phyloP scores from a whole-genome alignment of 2,888 invertebrate species.

The Drosophila cyrtoloma region DNA sequence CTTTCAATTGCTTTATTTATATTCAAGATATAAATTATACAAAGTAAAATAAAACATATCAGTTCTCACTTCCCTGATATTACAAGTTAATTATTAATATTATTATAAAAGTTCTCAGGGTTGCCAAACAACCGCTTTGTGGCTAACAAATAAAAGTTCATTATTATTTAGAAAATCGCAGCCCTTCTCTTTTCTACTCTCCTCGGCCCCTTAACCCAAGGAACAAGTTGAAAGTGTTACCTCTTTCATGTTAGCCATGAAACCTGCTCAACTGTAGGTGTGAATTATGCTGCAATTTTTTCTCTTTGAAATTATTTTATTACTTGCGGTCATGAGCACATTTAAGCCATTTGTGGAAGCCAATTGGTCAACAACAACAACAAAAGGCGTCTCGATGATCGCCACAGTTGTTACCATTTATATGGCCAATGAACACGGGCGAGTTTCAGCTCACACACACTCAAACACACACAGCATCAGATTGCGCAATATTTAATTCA shows the following conservation, averaged over 20 bases:
- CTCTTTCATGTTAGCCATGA: slow-evolving; percentile 15
- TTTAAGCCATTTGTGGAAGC: slow-evolving; percentile 77
- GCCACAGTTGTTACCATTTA: slow-evolving; percentile 76
- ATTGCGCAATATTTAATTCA: slow-evolving; percentile 80
- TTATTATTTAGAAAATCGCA: neutral
- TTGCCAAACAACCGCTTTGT: neutral
- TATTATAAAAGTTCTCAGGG: neutral
- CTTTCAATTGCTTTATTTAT: neutral
- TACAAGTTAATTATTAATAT: neutral
- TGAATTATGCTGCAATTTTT: slow-evolving; percentile 70
- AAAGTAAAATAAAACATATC: neutral
- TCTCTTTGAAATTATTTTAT: slow-evolving; percentile 70
- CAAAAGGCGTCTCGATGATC: slow-evolving; percentile 32
- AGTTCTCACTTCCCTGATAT: neutral
- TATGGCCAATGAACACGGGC: slow-evolving; percentile 77
- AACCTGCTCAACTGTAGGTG: slow-evolving; percentile 54
- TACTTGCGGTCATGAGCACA: slow-evolving; percentile 80
- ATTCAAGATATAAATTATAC: neutral
- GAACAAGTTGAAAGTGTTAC: slow-evolving; percentile 8
- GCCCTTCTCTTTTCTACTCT: neutral
- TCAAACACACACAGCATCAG: slow-evolving; percentile 15
- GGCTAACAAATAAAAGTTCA: neutral
- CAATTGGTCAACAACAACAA: slow-evolving; percentile 52
- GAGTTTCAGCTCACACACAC: slow-evolving; percentile 47
- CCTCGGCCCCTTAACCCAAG: neutral